These are phyloP conservation scores for Zoanthus sansibaricus DNA, from an alignment of 92 coral and sea anemone genomes.

Conservation along the genomic window DNA sequence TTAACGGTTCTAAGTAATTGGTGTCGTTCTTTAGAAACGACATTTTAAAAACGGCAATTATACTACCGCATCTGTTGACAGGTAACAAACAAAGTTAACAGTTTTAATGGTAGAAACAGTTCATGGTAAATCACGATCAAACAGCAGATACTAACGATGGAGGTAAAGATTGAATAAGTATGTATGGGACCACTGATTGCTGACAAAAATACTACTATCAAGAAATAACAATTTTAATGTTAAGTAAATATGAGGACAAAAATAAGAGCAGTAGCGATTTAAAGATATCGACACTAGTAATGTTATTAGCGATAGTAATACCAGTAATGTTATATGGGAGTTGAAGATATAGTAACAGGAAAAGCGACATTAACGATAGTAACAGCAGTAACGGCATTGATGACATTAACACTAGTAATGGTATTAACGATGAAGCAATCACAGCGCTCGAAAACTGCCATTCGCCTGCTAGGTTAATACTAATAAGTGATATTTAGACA, in stretches of 20 bases:
- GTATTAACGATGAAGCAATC: no score
- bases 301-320: neutral
- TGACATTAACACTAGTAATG: neutral
- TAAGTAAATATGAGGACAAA: neutral
- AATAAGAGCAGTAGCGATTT: neutral
- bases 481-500: no score
- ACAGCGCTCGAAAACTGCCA: no score
- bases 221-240: neutral
- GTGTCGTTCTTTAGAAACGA: slow-evolving; percentile 5
- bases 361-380: neutral
- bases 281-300: neutral
- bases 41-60: neutral
- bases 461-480: no score
- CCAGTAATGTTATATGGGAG: no score
- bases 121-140: neutral
- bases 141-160: neutral
- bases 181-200: neutral
- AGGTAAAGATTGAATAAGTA: no score
- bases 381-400: neutral
- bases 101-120: no score
- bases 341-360: neutral
- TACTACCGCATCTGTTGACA: slow-evolving; percentile 25
- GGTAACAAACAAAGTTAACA: neutral
- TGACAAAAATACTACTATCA: neutral
- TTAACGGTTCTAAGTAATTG: slow-evolving; percentile 19